A percentile compares a stretch with the other conserved stretches of the same genome.
Conservation (phyloP, 1,140 invertebrate species). For the Cotesia typhae region DNA sequence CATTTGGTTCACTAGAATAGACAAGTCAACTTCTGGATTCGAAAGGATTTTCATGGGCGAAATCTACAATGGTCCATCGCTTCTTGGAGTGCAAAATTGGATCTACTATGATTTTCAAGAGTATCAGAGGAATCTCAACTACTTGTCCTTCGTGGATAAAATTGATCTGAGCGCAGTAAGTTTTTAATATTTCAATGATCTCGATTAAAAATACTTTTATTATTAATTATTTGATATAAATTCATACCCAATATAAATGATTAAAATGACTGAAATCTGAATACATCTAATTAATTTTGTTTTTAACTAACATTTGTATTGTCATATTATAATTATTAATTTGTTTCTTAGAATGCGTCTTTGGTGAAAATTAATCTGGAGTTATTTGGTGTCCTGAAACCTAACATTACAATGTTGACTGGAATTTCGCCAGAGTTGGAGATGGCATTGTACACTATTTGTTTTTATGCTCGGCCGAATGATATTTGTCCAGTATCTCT, state of each 20-base stretch:
- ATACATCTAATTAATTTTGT: not conserved
- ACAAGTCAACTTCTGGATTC: constrained; percentile 83
- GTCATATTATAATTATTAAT: constrained; percentile 39
- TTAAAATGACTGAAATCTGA: not conserved
- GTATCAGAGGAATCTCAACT: constrained; percentile 72
- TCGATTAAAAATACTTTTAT: not conserved
- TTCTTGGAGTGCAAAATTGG: constrained; percentile 88
- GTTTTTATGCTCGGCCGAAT: constrained; percentile 78
- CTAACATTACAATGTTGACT: constrained; percentile 82
- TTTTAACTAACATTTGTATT: not conserved
- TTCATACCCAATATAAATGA: not conserved
- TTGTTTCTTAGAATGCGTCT: constrained; percentile 69
- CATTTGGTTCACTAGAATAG: constrained; percentile 83
- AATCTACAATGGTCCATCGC: constrained; percentile 70
- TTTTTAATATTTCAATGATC: constrained; percentile 39
- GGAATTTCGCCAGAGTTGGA: constrained; percentile 93
- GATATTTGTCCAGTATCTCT: constrained; percentile 77
- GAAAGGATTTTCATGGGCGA: constrained; percentile 90
- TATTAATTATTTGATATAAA: not conserved
- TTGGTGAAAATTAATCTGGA: constrained; percentile 81
- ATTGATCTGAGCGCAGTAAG: constrained; percentile 75
- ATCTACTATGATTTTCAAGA: constrained; percentile 81
- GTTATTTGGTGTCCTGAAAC: constrained; percentile 78
- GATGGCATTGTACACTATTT: constrained; percentile 88
- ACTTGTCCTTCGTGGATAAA: constrained; percentile 80